phyloP scores from a whole-genome alignment of 2,888 invertebrate genomes.

The Meta bourneti region DNA sequence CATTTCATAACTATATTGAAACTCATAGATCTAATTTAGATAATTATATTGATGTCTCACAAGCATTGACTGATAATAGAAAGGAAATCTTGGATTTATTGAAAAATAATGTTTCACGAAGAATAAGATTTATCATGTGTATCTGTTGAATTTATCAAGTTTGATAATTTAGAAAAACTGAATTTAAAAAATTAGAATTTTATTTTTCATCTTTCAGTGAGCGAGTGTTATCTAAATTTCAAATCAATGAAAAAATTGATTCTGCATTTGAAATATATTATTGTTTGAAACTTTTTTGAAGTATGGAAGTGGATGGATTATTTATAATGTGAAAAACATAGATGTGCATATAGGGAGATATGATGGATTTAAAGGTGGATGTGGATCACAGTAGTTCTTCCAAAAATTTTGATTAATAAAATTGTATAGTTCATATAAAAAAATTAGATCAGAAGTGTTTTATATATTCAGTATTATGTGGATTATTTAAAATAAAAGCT shows the following conservation, averaged over 20 bases:
- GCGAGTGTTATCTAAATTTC: not conserved
- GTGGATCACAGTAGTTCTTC: not conserved
- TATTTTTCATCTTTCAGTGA: not conserved
- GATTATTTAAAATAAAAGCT: not conserved
- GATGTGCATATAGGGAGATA: not conserved
- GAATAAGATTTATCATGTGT: not conserved
- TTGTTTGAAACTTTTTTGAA: not conserved
- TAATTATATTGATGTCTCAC: not conserved
- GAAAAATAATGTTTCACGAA: not conserved
- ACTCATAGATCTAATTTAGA: not conserved
- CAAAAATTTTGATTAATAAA: not conserved
- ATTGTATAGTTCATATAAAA: not conserved
- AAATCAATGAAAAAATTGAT: not conserved
- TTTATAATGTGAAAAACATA: not conserved
- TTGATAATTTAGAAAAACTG: not conserved
- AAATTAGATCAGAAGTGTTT: not conserved
- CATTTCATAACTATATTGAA: not conserved
- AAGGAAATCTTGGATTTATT: not conserved
- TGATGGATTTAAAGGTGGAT: not conserved
- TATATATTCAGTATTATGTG: too few species aligned
- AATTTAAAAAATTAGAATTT: not conserved
- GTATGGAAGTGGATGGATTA: not conserved
- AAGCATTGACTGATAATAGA: too few species aligned
- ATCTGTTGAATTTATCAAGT: not conserved
- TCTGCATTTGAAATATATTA: not conserved